A percentile compares a stretch with the other conserved stretches of the same genome.
These are phyloP conservation scores for Neomonachus schauinslandi DNA, from an alignment of 2,113 vertebrate genomes.

Conservation along the genomic window DNA sequence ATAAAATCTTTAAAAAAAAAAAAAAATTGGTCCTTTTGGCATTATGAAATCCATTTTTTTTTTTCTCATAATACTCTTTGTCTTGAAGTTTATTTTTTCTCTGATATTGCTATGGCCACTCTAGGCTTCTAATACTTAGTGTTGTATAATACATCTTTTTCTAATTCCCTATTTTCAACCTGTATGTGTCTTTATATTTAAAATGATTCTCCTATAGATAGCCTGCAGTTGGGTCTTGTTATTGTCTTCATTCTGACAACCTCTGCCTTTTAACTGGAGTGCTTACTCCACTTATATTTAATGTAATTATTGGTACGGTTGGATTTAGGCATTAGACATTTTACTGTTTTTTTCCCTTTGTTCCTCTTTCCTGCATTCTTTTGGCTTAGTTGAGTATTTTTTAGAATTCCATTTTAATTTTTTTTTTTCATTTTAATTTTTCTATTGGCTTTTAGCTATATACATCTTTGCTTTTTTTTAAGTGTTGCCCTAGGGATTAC, in stretches of 20 bases:
- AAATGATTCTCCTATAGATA: neutral
- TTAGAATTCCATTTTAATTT: constrained; percentile 26
- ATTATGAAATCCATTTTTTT: neutral
- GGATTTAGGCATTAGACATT: neutral
- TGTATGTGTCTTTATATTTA: neutral
- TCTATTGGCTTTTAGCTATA: neutral
- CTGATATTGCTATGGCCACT: neutral
- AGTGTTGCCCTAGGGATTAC: neutral
- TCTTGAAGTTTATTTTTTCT: neutral
- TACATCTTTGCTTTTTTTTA: neutral
- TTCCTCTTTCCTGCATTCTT: neutral
- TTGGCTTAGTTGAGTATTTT: neutral
- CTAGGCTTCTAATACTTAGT: neutral
- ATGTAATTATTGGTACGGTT: neutral
- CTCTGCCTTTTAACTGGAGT: neutral
- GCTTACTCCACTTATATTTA: neutral
- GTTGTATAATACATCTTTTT: neutral
- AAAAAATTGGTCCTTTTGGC: neutral
- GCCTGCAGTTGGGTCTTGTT: neutral
- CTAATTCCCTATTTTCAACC: neutral
- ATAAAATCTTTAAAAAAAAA: no score
- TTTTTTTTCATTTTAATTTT: neutral
- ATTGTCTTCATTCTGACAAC: neutral
- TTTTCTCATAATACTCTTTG: neutral
- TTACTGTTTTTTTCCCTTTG: neutral